Percentiles rank a stretch among this genome's conserved stretches.
These are phyloP conservation scores for Heteractis magnifica DNA, from an alignment of 92 coral and sea anemone species.

Conservation along the genomic window DNA sequence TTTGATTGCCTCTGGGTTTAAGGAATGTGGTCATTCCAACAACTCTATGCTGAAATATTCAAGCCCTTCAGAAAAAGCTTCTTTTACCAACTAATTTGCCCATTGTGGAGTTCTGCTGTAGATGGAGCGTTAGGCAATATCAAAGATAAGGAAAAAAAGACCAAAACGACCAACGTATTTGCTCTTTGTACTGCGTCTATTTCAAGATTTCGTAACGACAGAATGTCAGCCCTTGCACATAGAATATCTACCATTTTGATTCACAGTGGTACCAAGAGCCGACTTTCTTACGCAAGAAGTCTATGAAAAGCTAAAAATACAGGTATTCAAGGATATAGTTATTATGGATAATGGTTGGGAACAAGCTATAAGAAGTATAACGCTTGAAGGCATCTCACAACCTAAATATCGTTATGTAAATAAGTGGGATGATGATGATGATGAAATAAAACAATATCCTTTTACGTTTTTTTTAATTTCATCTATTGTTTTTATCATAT, in stretches of 20 bases:
- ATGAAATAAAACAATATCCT: too few species aligned
- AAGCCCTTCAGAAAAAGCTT: conserved; percentile 29
- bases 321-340: too few species aligned
- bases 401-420: too few species aligned
- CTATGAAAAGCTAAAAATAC: too few species aligned
- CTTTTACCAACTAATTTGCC: conserved; percentile 27
- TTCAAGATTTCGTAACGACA: conserved; percentile 20
- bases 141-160: neutral
- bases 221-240: conserved; percentile 45
- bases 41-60: conserved; percentile 27
- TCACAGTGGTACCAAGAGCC: conserved; percentile 48
- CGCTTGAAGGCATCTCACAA: too few species aligned
- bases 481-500: too few species aligned
- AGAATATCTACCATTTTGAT: conserved; percentile 31
- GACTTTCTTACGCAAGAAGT: neutral
- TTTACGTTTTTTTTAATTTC: too few species aligned
- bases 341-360: too few species aligned
- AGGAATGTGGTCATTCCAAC: conserved; percentile 24
- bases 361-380: too few species aligned
- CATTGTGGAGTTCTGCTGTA: conserved; percentile 18
- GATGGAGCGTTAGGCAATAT: conserved; percentile 23
- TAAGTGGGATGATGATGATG: too few species aligned
- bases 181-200: conserved; percentile 35
- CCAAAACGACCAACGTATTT: conserved; percentile 18
- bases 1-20: neutral